phyloP scores from a whole-genome alignment of 2,797 vertebrate species.

The Notolabrus celidotus region DNA sequence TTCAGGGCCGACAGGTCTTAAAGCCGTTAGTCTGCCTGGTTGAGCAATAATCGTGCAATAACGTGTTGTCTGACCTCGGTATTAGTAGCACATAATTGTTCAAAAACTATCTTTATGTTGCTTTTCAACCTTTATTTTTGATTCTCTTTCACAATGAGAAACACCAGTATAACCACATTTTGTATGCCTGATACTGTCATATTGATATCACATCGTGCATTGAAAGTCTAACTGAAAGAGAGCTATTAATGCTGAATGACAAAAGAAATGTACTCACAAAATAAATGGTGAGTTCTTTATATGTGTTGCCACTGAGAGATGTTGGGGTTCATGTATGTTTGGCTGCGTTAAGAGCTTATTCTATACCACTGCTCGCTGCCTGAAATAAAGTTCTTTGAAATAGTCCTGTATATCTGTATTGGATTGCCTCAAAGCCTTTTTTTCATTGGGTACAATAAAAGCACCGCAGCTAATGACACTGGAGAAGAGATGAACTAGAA shows the following conservation, averaged over 20 bases:
- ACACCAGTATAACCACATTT: too few relatives aligned
- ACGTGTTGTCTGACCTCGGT: too few relatives aligned
- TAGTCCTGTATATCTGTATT: not conserved
- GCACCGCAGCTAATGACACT: constrained; percentile 7
- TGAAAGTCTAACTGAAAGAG: not conserved
- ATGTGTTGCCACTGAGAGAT: not conserved
- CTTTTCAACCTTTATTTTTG: too few relatives aligned
- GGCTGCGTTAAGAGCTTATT: not conserved
- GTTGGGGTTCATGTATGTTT: not conserved
- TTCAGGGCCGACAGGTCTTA: too few relatives aligned
- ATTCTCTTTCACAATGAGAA: too few relatives aligned
- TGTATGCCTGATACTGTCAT: too few relatives aligned
- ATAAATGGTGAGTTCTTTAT: not conserved
- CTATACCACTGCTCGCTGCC: constrained; percentile 9
- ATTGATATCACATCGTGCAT: too few relatives aligned
- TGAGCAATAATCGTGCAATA: too few relatives aligned
- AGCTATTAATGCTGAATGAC: not conserved
- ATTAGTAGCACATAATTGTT: too few relatives aligned
- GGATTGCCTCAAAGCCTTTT: not conserved
- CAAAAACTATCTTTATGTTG: too few relatives aligned
- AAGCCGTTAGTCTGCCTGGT: too few relatives aligned
- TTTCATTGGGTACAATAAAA: constrained; percentile 14
- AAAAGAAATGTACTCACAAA: not conserved
- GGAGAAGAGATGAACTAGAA: not conserved
- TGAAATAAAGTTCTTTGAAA: constrained; percentile 7